Evolutionary conservation across 2,888 invertebrate species (phyloP).

Genomic region (Nesidiocoris tenuis): DNA sequence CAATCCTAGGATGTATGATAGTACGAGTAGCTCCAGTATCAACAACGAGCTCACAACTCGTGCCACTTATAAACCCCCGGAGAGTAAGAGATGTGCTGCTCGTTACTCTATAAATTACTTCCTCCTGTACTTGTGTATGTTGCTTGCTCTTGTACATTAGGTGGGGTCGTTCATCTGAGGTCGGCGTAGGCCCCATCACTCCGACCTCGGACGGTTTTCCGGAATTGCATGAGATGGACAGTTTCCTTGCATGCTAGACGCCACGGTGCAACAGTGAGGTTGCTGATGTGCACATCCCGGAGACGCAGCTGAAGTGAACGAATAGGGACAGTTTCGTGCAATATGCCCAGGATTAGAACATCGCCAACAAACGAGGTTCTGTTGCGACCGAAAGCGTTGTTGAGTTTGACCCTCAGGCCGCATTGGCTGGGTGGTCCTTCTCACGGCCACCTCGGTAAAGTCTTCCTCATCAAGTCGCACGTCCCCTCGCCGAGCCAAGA

Average conservation of each 20-base stretch:
- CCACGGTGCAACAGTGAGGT: neutral
- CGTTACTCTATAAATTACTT: too few species aligned
- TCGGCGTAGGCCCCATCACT: neutral
- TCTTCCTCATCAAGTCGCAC: neutral
- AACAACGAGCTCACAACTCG: neutral
- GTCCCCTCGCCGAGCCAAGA: neutral
- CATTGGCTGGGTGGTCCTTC: neutral
- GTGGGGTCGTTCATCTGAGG: neutral
- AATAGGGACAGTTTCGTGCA: neutral
- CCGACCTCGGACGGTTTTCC: conserved; percentile 3
- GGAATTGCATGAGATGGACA: neutral
- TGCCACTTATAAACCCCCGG: neutral
- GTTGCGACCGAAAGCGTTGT: neutral
- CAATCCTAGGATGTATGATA: neutral
- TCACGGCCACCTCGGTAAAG: neutral
- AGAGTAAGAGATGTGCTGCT: neutral
- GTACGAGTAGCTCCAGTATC: conserved; percentile 3
- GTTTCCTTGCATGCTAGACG: neutral
- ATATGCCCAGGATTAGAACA: neutral
- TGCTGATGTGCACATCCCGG: neutral
- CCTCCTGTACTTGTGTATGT: neutral
- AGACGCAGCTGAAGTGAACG: too few species aligned
- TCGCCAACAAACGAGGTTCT: neutral
- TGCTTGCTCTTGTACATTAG: neutral
- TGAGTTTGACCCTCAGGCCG: too few species aligned